Evolutionary conservation across 2,113 vertebrate genomes (phyloP).

Genomic region (Apteryx mantelli): DNA sequence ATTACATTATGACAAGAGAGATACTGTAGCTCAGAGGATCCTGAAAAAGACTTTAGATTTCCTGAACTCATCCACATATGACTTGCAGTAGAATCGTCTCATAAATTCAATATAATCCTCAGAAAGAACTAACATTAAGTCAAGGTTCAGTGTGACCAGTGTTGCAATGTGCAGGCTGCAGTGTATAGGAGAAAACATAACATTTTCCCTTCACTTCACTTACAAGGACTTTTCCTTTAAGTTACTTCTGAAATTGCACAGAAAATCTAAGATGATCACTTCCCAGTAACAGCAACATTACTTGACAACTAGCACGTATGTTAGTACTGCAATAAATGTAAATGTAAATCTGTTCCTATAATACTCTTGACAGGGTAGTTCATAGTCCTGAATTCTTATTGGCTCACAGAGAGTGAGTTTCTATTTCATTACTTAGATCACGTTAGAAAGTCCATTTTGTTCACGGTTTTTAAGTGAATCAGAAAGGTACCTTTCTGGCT

Average conservation of each 20-base stretch:
- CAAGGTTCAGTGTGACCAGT: background rate
- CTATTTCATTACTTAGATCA: background rate
- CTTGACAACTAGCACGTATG: constrained; percentile 2
- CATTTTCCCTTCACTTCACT: background rate
- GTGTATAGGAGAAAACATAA: background rate
- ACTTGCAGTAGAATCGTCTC: background rate
- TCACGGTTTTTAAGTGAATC: background rate
- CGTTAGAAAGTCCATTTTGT: background rate
- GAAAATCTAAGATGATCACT: background rate
- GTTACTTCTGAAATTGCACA: background rate
- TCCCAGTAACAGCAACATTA: background rate
- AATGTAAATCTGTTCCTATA: background rate
- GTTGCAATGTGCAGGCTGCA: background rate
- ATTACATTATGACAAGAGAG: background rate
- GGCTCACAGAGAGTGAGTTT: background rate
- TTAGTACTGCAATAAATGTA: background rate
- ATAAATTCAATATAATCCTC: background rate
- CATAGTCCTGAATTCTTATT: background rate
- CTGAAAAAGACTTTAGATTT: background rate
- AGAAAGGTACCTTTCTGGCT: background rate
- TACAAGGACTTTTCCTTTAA: background rate
- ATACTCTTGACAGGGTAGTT: background rate
- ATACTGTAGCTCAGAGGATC: background rate
- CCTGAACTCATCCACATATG: background rate
- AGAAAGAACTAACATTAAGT: background rate